These are phyloP conservation scores for Conger conger DNA, from an alignment of 2,113 vertebrate genomes.

Conservation along the genomic window DNA sequence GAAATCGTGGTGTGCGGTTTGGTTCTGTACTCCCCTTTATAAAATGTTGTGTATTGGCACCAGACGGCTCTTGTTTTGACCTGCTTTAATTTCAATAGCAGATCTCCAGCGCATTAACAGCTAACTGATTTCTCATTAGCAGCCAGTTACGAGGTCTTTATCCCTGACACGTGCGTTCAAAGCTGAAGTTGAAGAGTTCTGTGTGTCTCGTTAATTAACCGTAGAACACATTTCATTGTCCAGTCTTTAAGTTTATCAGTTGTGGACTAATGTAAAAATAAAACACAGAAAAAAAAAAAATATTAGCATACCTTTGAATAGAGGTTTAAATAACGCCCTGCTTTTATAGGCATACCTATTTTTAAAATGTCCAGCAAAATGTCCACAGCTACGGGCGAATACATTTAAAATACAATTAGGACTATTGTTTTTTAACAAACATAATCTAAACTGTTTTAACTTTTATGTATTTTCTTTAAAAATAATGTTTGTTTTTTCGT, in stretches of 20 bases:
- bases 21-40: not conserved
- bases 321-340: not conserved
- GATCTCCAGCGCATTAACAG: constrained; percentile 7
- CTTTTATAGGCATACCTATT: not conserved
- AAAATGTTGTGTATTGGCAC: constrained; percentile 26
- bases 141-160: constrained; percentile 24
- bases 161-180: constrained; percentile 22
- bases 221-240: constrained; percentile 2
- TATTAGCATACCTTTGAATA: not conserved
- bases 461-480: not conserved
- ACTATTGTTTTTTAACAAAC: not conserved
- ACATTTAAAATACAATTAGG: no score
- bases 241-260: not conserved
- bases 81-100: constrained; percentile 16
- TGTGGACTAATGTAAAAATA: not conserved
- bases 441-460: not conserved
- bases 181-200: not conserved
- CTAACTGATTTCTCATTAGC: constrained; percentile 32
- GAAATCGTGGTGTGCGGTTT: not conserved
- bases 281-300: not conserved
- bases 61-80: constrained; percentile 22
- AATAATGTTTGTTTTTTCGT: constrained; percentile 46
- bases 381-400: no score
- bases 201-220: constrained; percentile 16
- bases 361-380: not conserved